Percentiles rank a stretch among this genome's conserved stretches.
phyloP scores from a whole-genome alignment of 1,140 invertebrate genomes.

The Calosoma granatense region DNA sequence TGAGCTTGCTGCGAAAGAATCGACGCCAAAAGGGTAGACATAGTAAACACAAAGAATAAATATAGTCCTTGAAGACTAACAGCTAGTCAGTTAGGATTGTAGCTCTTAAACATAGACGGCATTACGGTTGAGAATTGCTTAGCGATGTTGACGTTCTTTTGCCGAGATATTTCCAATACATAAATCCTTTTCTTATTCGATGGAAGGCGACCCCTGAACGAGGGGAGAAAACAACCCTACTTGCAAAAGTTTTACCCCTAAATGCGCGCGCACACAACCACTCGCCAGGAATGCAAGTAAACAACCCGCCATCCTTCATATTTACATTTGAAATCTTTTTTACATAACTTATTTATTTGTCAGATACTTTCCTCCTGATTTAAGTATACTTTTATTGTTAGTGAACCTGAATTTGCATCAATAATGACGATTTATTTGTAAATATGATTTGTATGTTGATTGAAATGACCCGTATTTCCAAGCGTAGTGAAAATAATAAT shows the following conservation, averaged over 20 bases:
- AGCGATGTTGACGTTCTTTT: not conserved
- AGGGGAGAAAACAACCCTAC: not conserved
- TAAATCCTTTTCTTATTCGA: constrained; percentile 11
- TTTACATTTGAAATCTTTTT: not conserved
- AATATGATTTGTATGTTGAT: no score
- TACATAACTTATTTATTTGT: no score
- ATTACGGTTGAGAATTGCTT: not conserved
- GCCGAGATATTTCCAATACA: constrained; percentile 8
- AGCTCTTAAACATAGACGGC: not conserved
- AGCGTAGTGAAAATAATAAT: no score
- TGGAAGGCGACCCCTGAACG: not conserved
- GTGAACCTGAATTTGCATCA: no score
- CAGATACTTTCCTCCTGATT: no score
- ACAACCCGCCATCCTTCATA: not conserved
- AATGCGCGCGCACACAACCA: not conserved
- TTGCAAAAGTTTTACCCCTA: not conserved
- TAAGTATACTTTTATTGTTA: no score
- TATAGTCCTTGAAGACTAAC: not conserved
- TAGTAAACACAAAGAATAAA: constrained; percentile 6
- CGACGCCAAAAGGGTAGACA: not conserved
- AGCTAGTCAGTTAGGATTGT: not conserved
- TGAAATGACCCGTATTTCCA: no score
- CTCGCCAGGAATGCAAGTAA: not conserved
- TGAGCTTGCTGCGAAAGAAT: not conserved
- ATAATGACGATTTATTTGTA: no score